phyloP scores from a whole-genome alignment of 2,797 vertebrate species.

The Diplodus sargus region DNA sequence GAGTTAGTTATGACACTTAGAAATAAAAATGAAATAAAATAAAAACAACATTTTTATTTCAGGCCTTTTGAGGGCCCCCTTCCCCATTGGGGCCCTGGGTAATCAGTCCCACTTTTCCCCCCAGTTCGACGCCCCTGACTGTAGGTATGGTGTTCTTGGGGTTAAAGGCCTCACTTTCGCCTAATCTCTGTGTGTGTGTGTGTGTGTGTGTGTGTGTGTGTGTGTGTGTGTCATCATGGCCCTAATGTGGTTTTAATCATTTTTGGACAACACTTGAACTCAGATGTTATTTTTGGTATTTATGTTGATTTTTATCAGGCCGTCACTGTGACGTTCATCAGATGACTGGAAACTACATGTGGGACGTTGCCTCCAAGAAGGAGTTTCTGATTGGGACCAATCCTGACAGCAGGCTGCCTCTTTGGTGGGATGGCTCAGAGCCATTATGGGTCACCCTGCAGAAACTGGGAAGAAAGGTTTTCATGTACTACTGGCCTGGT shows the following conservation, averaged over 20 bases:
- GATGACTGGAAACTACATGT: constrained; percentile 98
- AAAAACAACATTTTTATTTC: too few species aligned
- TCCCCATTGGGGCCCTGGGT: too few species aligned
- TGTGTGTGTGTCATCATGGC: too few species aligned
- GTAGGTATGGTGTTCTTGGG: too few species aligned
- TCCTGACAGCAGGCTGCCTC: constrained; percentile 88
- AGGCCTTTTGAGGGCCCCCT: too few species aligned
- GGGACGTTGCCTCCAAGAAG: constrained; percentile 86
- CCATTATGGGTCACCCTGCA: constrained; percentile 95
- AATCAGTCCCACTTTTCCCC: too few species aligned
- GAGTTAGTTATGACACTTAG: too few species aligned
- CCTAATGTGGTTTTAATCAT: not conserved
- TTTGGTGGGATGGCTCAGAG: constrained; percentile 97
- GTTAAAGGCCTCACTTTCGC: too few species aligned
- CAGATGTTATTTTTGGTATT: not conserved
- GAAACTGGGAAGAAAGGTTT: constrained; percentile 88
- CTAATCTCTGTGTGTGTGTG: too few species aligned
- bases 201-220: too few species aligned
- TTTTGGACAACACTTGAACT: not conserved
- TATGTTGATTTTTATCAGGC: constrained; percentile 77
- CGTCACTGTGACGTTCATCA: constrained; percentile 93
- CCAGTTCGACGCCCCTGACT: too few species aligned
- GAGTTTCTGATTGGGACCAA: constrained; percentile 94
- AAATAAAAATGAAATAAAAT: too few species aligned
- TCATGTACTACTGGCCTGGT: constrained; percentile 99